Evolutionary conservation across 2,888 invertebrate genomes (phyloP).

Genomic region (Belgica antarctica): DNA sequence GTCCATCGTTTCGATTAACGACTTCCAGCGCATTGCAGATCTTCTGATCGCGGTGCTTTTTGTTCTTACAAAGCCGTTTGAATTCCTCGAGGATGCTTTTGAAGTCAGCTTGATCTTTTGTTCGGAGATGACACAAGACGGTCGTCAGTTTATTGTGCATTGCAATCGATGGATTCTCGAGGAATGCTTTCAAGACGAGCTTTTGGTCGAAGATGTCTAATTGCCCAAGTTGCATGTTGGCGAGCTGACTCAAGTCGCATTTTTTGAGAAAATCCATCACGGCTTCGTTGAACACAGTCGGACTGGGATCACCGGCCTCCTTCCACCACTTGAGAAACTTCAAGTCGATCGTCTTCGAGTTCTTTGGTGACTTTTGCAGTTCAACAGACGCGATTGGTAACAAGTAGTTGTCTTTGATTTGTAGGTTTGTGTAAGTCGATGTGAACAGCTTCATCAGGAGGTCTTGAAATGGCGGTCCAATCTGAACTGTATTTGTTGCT

Average conservation of each 20-base stretch:
- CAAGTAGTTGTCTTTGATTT: background rate
- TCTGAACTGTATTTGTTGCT: background rate
- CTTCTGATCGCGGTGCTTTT: too few species aligned
- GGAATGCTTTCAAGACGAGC: background rate
- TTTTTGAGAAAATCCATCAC: background rate
- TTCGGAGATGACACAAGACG: background rate
- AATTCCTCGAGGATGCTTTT: background rate
- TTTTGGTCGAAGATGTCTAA: background rate
- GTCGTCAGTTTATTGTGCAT: background rate
- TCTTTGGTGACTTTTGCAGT: background rate
- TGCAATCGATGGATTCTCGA: background rate
- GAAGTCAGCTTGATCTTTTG: background rate
- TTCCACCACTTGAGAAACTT: background rate
- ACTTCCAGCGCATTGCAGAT: too few species aligned
- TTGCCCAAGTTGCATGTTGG: background rate
- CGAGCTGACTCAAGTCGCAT: background rate
- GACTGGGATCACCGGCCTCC: background rate
- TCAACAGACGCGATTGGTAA: background rate
- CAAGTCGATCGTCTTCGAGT: background rate
- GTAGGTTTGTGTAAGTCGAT: background rate
- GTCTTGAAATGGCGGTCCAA: background rate
- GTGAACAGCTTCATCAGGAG: background rate
- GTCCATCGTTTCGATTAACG: too few species aligned
- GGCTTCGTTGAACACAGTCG: background rate
- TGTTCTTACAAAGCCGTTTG: too few species aligned